phyloP scores from a whole-genome alignment of 2,888 invertebrate species.

The Iphiclides podalirius region DNA sequence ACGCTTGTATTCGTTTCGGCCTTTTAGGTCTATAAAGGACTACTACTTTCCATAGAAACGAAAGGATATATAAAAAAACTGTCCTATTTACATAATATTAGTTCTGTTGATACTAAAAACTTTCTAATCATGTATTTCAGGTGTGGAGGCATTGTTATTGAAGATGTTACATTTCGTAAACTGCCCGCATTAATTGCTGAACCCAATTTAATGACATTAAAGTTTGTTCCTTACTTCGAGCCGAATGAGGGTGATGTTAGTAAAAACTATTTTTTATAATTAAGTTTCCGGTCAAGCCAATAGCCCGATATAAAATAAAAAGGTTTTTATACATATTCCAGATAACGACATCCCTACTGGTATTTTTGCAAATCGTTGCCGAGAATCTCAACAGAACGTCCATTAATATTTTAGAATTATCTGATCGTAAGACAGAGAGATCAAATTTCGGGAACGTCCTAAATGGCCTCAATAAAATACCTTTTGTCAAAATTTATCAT shows the following conservation, averaged over 20 bases:
- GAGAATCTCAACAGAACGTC: slow-evolving; percentile 38
- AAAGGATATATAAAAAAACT: too few relatives aligned
- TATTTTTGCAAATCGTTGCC: slow-evolving; percentile 39
- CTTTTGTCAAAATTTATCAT: slow-evolving; percentile 27
- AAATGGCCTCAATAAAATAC: slow-evolving; percentile 25
- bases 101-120: too few relatives aligned
- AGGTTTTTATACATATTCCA: slow-evolving; percentile 29
- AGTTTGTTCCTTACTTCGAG: background rate
- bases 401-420: slow-evolving; percentile 35
- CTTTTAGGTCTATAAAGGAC: too few relatives aligned
- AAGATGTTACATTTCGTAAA: background rate
- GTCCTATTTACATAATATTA: too few relatives aligned
- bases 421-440: slow-evolving; percentile 21
- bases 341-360: slow-evolving; percentile 32
- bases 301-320: too few relatives aligned
- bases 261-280: background rate
- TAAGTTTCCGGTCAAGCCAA: too few relatives aligned
- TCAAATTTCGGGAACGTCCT: slow-evolving; percentile 27
- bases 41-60: too few relatives aligned
- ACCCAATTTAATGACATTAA: background rate
- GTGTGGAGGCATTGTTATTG: background rate
- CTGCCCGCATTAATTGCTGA: background rate
- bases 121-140: too few relatives aligned
- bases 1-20: too few relatives aligned
- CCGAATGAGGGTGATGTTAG: background rate